Evolutionary conservation across 2,797 vertebrate genomes (phyloP).

Genomic region (Sebastes paucispinis): DNA sequence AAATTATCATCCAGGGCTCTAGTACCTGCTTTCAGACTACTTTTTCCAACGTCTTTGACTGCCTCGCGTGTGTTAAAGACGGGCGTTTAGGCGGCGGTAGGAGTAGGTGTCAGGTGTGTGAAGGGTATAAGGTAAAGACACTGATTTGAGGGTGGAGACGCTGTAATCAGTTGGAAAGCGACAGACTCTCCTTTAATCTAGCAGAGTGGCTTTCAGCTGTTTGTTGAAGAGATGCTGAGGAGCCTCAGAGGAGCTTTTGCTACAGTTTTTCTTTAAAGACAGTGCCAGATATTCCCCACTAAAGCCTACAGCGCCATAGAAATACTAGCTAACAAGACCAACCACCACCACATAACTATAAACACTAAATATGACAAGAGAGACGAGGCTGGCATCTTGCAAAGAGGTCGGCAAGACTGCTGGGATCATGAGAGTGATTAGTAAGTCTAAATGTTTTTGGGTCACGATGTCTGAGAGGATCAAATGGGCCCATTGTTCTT

Average conservation of each 20-base stretch:
- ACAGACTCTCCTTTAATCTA: conserved; percentile 11
- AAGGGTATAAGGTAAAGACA: conserved; percentile 2
- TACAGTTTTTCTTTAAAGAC: neutral
- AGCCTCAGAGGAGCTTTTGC: neutral
- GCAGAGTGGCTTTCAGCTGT: neutral
- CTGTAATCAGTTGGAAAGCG: conserved; percentile 17
- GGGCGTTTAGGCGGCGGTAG: neutral
- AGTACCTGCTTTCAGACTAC: neutral
- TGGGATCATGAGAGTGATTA: neutral
- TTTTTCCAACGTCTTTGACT: neutral
- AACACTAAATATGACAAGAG: neutral
- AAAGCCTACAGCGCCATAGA: neutral
- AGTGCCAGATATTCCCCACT: neutral
- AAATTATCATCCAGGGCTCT: neutral
- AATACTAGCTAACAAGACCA: neutral
- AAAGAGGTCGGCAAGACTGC: neutral
- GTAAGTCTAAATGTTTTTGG: neutral
- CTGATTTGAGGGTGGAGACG: conserved; percentile 22
- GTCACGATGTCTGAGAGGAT: neutral
- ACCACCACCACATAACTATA: neutral
- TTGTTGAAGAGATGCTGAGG: no score
- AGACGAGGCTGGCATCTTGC: neutral
- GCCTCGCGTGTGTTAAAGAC: neutral
- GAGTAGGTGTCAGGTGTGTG: neutral
- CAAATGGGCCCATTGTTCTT: neutral